Base-by-base conservation (phyloP, 2,113 vertebrate species). In the Neomonachus schauinslandi region DNA sequence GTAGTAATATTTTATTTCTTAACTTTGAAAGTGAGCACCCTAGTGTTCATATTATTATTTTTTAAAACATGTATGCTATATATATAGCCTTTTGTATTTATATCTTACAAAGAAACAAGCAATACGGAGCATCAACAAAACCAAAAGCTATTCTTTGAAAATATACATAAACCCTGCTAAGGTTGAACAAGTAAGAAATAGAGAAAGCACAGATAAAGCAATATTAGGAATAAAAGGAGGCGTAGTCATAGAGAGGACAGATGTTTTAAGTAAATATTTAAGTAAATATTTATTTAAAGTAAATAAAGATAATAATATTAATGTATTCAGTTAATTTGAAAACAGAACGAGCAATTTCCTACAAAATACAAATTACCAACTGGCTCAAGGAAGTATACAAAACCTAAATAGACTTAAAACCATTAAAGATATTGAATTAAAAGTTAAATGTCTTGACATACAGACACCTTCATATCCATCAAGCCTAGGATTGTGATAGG, bases 31-130 rank as follows among this genome's bases (percentile, higher is more conserved):
- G 22, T 53, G 26, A 83, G 14, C 21, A 9, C 21, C 9, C 19
- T 63, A 53, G 14, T 51, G 71, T 72, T 80, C 15, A 72, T 86
- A 53, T 97, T 92, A 72, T 46, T 94, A 65, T 81, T 92, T 89
- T 33, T 93, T 82, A 93, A 93, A 87, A 57, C 26, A 42, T 10
- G 1, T 81, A 71, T n/a, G 3, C 51, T 53, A 51, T 59, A 14
- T 46, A 22, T 24, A 18, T 42, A 51, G 36, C 77, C 18, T 46
- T 79, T 46, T 22, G 28, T 55, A 92, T 69, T 59, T 90, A 86
- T n/a, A 13, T 84, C 76, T 88, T 93, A 26, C 3, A 28, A 65
- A n/a, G 10, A 84, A 89, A 63, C 2, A 55, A 86, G 7, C 16
- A 80, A 16, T 36, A 53, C 49, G 86, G 10, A 61, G 1, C 6